Evolutionary conservation across 2,113 vertebrate species (phyloP), one percentile per base, ranked within the genome.

Genomic region (Rhipidura dahli): DNA sequence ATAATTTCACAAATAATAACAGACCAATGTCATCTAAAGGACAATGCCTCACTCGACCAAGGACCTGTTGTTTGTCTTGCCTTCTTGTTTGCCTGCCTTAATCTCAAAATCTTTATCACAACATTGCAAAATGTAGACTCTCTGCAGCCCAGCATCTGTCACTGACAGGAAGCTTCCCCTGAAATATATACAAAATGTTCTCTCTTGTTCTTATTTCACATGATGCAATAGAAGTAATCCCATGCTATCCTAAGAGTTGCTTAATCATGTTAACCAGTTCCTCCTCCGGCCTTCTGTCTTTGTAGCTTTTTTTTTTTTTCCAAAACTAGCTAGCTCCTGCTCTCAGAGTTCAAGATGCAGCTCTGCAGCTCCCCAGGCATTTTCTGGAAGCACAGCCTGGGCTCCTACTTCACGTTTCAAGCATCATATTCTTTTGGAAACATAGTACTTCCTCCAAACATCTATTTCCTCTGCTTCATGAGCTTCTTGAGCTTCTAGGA

Each of bases 131-230:
- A 90, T 3, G 59, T 27, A 85, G 70, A 45, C 24, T 40, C 30
- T 92, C 84, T 60, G 37, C 78, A 93, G 70, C 30, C 66, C 66
- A 33, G 75, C 75, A 88, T 94, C 75, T 83, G 86, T 61, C 92
- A 86, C 83, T 65, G 79, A 61, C 76, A 94, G 83, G 88, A 90
- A 95, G 68, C 64, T 81, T 90, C 86, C 63, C 64, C 71, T 47
- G 68, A 89, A 93, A 94, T 70, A 88, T 45, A 93, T 44, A 90
- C 94, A 95, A 92, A 96, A 93, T 73, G 79, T 86, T 94, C 94
- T 65, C 79, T 79, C 82, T 89, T 61, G 49, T 90, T 76, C 88
- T 83, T 50, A 73, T 83, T 93, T 59, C 8, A 17, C 33, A 47
- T 90, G 92, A 96, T 89, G 92, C 72, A 94, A 92, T 10, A 77